Base-by-base conservation (phyloP, 1,140 invertebrate genomes). In the Brachionus sp. region DNA sequence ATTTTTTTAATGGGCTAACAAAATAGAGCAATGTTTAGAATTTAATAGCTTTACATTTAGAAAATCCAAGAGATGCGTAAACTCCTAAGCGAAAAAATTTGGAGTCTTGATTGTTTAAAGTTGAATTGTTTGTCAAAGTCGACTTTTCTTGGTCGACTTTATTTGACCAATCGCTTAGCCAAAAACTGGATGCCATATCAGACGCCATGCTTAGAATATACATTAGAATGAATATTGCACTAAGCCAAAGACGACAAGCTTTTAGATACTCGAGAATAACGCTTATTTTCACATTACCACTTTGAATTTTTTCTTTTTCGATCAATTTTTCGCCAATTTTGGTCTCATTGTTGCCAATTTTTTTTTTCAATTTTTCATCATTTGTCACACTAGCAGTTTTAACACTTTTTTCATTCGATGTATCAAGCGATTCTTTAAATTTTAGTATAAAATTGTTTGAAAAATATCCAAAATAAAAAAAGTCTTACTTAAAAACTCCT, bases 51-150 rank as follows among this genome's bases (percentile, higher is more conserved):
- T 70, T 37, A 70, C 66, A 33, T 73, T 83, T 80, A 16, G 77
- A 57, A 80, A 83, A 66, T 68, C 80, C 80, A 5, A 83, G 13
- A 16, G 33, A 9, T 19, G 86, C 87, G 78, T 89, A 89, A 2
- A 89, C 86, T 12, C 87, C 77, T 5, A 80, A 19, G 7, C 13
- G 50, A 25, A 62, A 80, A 66, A 62, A 80, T 83, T 33, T 68
- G 23, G 70, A 42, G 12, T 44, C 23, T 5, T 33, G 7, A 46
- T 9, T 19, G 23, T 6, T 70, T 35, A 25, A 37, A 25, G 12
- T 35, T 10, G 64, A 29, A 29, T n/a, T 12, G 35, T 70, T 35
- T 68, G 13, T 4, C 2, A 33, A 13, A 19, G 12, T 70, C 2
- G 7, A 44, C n/a, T 64, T 39, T 68, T 44, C 19, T 46, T 68